Conservation (phyloP, 2,797 vertebrate genomes). For the Enteromius unitaeniatus region DNA sequence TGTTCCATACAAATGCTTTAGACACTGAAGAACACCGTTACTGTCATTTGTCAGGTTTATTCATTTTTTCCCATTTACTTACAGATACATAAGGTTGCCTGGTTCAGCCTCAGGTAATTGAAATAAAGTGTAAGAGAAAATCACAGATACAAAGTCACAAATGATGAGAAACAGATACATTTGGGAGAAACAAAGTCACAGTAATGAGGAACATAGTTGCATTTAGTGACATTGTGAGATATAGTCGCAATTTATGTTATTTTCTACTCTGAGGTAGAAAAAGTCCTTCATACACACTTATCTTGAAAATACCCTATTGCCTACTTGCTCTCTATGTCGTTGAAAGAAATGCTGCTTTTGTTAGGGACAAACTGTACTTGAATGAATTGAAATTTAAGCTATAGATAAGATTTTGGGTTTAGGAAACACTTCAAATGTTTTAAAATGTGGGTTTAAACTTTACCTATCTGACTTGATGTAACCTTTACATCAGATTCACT, state of each 20-base stretch:
- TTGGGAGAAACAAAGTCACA: neutral
- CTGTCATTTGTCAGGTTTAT: neutral
- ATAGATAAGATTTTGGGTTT: neutral
- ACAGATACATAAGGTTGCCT: neutral
- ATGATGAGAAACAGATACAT: neutral
- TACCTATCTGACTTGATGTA: conserved; percentile 26
- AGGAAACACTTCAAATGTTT: conserved; percentile 1
- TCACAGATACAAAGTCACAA: neutral
- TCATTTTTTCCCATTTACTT: neutral
- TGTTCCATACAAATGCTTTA: conserved; percentile 6
- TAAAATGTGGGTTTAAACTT: neutral
- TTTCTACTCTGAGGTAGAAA: neutral
- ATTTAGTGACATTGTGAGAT: neutral
- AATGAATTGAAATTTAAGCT: neutral
- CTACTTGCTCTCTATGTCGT: neutral
- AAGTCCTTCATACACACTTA: neutral
- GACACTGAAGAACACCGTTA: neutral
- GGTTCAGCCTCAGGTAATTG: neutral
- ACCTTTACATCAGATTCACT: conserved; percentile 21
- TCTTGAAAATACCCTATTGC: neutral
- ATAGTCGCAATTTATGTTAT: neutral
- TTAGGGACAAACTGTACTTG: neutral
- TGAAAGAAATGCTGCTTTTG: neutral
- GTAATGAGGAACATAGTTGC: neutral
- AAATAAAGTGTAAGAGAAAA: neutral